These are phyloP conservation scores for Rhabdophis nuchalis DNA, from an alignment of 2,797 vertebrate species.

Conservation along the genomic window DNA sequence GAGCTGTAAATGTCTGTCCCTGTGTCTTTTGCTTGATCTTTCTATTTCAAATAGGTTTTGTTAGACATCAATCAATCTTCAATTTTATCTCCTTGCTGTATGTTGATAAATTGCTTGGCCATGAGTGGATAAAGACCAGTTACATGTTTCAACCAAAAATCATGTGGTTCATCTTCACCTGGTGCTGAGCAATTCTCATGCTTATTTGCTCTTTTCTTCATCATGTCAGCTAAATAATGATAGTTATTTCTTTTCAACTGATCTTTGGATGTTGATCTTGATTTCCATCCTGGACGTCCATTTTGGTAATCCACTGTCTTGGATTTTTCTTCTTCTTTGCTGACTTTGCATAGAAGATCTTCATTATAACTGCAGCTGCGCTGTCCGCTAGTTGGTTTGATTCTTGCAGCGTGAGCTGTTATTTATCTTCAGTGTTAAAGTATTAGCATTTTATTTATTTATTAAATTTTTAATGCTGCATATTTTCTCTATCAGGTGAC, in stretches of 20 bases:
- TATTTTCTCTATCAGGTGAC: not conserved
- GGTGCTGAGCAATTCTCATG: not conserved
- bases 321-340: not conserved
- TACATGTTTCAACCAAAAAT: not conserved
- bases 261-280: not conserved
- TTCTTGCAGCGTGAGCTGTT: not conserved
- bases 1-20: no score
- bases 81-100: not conserved
- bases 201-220: not conserved
- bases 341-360: not conserved
- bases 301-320: not conserved
- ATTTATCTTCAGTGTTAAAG: no score
- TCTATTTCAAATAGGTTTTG: no score
- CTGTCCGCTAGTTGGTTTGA: not conserved
- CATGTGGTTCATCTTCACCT: not conserved
- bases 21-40: no score
- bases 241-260: not conserved
- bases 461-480: not conserved
- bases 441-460: not conserved
- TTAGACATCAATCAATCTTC: no score
- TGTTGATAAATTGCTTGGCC: not conserved
- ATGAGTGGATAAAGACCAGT: not conserved
- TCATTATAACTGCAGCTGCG: not conserved
- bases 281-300: not conserved
- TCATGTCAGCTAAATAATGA: not conserved